phyloP scores from a whole-genome alignment of 2,888 invertebrate genomes.

The Drosophila gaucha region DNA sequence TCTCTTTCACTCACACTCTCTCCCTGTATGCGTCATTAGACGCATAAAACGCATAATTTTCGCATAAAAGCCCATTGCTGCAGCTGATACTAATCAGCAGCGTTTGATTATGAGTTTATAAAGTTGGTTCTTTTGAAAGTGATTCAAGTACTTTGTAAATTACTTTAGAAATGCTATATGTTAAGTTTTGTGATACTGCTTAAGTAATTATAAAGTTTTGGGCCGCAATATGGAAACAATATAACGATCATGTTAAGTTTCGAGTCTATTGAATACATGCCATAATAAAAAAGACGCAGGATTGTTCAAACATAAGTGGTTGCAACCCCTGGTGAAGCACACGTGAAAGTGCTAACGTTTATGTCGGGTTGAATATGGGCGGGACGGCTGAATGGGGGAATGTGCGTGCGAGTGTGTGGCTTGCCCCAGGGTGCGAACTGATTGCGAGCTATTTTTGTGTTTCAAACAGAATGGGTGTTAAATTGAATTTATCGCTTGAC shows the following conservation, averaged over 20 bases:
- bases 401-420: slow-evolving; percentile 1
- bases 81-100: slow-evolving; percentile 28
- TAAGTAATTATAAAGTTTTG: slow-evolving; percentile 5
- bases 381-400: background rate
- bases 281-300: slow-evolving; percentile 20
- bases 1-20: background rate
- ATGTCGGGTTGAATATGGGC: background rate
- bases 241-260: slow-evolving; percentile 11
- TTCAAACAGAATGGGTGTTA: slow-evolving; percentile 63
- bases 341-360: slow-evolving; percentile 28
- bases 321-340: slow-evolving; percentile 39
- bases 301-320: slow-evolving; percentile 14
- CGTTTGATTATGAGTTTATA: slow-evolving; percentile 8
- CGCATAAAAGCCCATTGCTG: slow-evolving; percentile 27
- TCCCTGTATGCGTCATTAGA: slow-evolving; percentile 41
- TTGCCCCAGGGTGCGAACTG: slow-evolving; percentile 54
- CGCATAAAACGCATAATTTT: slow-evolving; percentile 44
- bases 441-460: slow-evolving; percentile 65
- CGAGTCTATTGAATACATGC: slow-evolving; percentile 13
- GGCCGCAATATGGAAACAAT: background rate
- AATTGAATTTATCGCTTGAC: slow-evolving; percentile 74
- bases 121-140: slow-evolving; percentile 6
- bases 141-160: slow-evolving; percentile 18
- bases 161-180: background rate
- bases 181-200: background rate